These are phyloP conservation scores for Corvus cornix DNA, from an alignment of 2,113 vertebrate species.

Conservation along the genomic window DNA sequence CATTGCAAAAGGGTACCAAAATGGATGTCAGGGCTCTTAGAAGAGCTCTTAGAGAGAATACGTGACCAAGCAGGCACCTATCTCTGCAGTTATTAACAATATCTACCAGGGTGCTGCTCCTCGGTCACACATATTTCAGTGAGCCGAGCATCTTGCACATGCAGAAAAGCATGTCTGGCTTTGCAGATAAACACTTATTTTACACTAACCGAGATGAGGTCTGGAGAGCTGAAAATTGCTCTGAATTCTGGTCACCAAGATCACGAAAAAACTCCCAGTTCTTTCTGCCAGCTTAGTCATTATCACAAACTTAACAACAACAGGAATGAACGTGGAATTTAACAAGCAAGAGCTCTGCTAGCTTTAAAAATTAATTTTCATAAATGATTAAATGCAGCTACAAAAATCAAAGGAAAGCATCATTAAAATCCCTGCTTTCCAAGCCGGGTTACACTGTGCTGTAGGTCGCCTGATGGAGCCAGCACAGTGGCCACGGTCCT, in stretches of 20 bases:
- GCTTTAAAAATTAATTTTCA: constrained; percentile 34
- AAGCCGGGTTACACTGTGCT: not conserved
- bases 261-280: not conserved
- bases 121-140: not conserved
- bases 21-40: not conserved
- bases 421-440: not conserved
- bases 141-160: not conserved
- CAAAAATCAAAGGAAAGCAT: constrained; percentile 1
- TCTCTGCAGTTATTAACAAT: not conserved
- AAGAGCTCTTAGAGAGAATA: not conserved
- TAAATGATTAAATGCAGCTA: constrained; percentile 17
- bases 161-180: not conserved
- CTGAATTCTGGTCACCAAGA: not conserved
- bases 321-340: not conserved
- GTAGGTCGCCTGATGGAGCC: not conserved
- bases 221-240: not conserved
- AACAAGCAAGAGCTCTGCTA: not conserved
- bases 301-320: not conserved
- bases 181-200: not conserved
- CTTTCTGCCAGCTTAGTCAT: not conserved
- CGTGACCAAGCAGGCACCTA: not conserved
- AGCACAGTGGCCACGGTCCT: not conserved
- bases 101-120: not conserved
- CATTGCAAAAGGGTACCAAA: not conserved
- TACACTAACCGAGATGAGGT: not conserved